Base-by-base conservation (phyloP, 2,113 vertebrate species). In the Salvelinus namaycush region DNA sequence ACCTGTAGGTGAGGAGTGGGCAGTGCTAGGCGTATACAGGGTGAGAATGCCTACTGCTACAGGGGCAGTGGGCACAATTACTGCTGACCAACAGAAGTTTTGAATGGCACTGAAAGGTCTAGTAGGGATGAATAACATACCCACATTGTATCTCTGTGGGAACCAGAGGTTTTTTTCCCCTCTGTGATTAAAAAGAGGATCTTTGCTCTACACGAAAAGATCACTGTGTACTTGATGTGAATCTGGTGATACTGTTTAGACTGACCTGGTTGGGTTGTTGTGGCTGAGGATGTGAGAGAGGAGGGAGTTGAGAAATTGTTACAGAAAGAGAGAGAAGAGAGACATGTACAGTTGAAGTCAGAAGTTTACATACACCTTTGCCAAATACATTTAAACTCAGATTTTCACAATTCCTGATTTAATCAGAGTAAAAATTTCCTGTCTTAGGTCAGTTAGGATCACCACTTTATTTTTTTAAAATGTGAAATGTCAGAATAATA, bases 41-140 rank as follows among this genome's bases (percentile, higher is more conserved):
- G 76, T 34, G 73, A 65, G 72, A 68, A n/a, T n/a, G 70, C 64
- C 73, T 39, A 68, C 27, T 68, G 48, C 18, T 69, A 81, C 79
- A 57, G 81, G 16, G 80, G 74, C 69, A 76, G 70, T 16, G 77
- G 82, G 73, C 84, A 83, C 83, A 83, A 81, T 83, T 81, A 92
- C 82, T 93, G 93, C 93, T 94, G 93, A 93, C 89, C 72, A 5
- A 68, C 73, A 76, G 22, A n/a, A 84, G 83, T 83, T 80, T 73
- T 92, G 89, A 93, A 93, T 90, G 78, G 88, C 84, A 86, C 85
- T 92, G 93, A 94, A 94, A 90, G 81, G 83, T 93, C 93, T 89
- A 92, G 93, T 79, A 91, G 81, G 83, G 81, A 39, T 88, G 88
- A 90, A 92, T 83, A 81, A 82, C 81, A 81, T 77, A 77, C 77